Evolutionary conservation across 2,888 invertebrate species (phyloP).

Genomic region (Aleiodes alternator): DNA sequence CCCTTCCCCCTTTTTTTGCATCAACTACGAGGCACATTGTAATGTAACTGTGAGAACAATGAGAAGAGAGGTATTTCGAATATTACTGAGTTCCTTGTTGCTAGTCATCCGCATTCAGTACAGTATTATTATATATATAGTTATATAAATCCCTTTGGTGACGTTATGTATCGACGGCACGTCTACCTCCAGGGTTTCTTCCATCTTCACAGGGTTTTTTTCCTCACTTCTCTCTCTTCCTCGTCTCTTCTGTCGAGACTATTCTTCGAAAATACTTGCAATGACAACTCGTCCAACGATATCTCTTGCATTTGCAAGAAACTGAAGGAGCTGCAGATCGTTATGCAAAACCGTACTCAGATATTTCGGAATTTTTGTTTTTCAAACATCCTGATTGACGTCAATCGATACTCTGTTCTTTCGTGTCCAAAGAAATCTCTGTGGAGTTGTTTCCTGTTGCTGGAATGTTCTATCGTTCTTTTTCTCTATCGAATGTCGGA

Average conservation of each 20-base stretch:
- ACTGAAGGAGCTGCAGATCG: conserved; percentile 7
- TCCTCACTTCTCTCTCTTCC: conserved; percentile 3
- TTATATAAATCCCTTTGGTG: conserved; percentile 54
- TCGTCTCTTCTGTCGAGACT: background rate
- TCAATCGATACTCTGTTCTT: no score
- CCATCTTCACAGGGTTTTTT: conserved; percentile 3
- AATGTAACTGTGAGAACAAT: background rate
- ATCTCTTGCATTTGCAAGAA: conserved; percentile 1
- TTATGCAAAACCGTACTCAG: background rate
- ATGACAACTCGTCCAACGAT: conserved; percentile 7
- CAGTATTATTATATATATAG: conserved; percentile 28
- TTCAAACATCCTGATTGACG: no score
- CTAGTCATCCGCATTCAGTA: conserved; percentile 10
- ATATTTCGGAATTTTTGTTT: background rate
- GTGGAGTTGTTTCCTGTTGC: no score
- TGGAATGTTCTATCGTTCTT: no score
- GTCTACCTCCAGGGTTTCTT: conserved; percentile 46
- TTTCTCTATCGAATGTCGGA: no score
- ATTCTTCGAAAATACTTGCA: conserved; percentile 27
- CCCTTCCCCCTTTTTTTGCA: background rate
- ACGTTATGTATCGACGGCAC: conserved; percentile 58
- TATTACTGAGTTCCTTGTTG: conserved; percentile 7
- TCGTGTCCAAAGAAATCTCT: no score
- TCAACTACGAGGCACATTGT: background rate
- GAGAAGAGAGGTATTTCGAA: conserved; percentile 7